phyloP scores from a whole-genome alignment of 1,140 invertebrate genomes.

The Schlechtendalia chinensis region DNA sequence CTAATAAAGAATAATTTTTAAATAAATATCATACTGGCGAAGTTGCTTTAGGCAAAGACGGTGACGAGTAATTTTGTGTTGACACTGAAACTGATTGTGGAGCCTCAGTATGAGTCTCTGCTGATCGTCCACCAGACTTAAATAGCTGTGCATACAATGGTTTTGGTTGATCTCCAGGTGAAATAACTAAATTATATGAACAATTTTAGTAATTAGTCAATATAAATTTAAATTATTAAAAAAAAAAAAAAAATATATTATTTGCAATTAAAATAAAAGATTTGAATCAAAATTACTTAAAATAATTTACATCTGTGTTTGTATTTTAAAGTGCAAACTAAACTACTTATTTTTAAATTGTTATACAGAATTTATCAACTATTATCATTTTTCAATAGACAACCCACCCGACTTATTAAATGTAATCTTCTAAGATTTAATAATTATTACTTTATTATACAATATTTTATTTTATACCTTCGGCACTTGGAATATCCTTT shows the following conservation, averaged over 20 bases:
- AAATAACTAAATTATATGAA: constrained; percentile 24
- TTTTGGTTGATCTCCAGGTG: constrained; percentile 44
- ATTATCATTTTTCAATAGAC: too few relatives aligned
- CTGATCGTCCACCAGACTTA: constrained; percentile 20
- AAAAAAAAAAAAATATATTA: too few relatives aligned
- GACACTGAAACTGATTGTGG: background rate
- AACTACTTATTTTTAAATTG: too few relatives aligned
- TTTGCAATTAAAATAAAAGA: too few relatives aligned
- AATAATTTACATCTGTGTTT: too few relatives aligned
- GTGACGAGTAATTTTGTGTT: constrained; percentile 25
- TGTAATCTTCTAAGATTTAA: too few relatives aligned
- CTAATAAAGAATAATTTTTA: background rate
- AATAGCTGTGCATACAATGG: constrained; percentile 41
- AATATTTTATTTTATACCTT: constrained; percentile 34
- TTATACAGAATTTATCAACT: too few relatives aligned
- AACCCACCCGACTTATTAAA: too few relatives aligned
- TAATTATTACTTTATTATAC: too few relatives aligned
- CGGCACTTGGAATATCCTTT: constrained; percentile 4
- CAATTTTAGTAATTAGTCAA: background rate
- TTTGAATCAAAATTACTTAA: too few relatives aligned
- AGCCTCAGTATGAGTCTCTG: constrained; percentile 12
- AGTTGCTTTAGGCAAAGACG: constrained; percentile 28
- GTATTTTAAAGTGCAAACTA: too few relatives aligned
- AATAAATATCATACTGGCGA: constrained; percentile 21
- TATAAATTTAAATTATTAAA: background rate